These are phyloP conservation scores for Callosobruchus maculatus DNA, from an alignment of 2,888 invertebrate species.

Conservation along the genomic window DNA sequence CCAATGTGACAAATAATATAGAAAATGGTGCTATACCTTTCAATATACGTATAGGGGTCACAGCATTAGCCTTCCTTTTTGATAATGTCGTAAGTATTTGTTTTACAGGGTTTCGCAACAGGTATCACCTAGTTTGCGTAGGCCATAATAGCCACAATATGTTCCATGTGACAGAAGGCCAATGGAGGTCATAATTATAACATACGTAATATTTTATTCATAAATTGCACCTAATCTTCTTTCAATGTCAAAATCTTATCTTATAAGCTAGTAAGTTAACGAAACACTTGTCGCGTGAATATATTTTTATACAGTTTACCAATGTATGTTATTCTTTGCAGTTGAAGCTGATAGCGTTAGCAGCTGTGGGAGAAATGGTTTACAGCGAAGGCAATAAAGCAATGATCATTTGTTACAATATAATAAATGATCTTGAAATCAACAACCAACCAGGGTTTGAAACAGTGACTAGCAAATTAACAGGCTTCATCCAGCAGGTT, in stretches of 20 bases:
- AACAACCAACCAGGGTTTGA: not conserved
- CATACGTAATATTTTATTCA: no score
- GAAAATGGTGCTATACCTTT: not conserved
- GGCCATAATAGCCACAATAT: no score
- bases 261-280: no score
- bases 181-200: no score
- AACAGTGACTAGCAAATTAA: not conserved
- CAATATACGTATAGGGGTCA: not conserved
- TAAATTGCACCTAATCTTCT: no score
- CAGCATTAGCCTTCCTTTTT: not conserved
- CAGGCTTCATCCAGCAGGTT: not conserved
- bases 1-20: not conserved
- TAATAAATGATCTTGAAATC: not conserved
- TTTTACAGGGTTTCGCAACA: no score
- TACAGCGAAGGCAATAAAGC: not conserved
- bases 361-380: not conserved
- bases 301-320: no score
- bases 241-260: no score
- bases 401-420: not conserved
- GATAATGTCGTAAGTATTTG: not conserved
- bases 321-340: not conserved
- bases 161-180: no score
- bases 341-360: not conserved
- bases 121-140: no score
- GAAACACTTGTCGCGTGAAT: no score